phyloP scores from a whole-genome alignment of 2,113 vertebrate genomes.

The Arvicanthis niloticus region DNA sequence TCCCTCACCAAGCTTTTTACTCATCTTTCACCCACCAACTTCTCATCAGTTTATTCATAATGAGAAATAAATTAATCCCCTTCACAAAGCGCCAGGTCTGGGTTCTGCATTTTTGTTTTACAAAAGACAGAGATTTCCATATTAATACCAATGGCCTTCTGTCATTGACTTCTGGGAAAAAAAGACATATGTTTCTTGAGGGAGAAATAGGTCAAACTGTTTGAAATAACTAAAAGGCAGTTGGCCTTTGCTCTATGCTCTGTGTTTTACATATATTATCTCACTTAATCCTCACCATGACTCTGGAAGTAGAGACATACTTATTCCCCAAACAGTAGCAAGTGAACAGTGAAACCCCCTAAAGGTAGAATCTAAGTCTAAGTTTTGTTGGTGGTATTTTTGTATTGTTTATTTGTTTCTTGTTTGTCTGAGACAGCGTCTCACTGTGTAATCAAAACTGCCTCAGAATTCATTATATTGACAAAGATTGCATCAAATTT shows the following conservation, averaged over 20 bases:
- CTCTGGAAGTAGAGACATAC: background rate
- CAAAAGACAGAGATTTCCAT: slow-evolving; percentile 54
- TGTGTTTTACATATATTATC: slow-evolving; percentile 55
- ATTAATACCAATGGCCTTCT: slow-evolving; percentile 65
- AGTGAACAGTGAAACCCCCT: background rate
- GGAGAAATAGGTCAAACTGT: slow-evolving; percentile 57
- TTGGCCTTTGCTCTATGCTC: background rate
- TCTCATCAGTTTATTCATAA: slow-evolving; percentile 73
- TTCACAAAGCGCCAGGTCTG: slow-evolving; percentile 52
- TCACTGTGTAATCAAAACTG: background rate
- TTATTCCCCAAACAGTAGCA: background rate
- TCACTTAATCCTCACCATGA: slow-evolving; percentile 21
- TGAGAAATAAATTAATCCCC: slow-evolving; percentile 52
- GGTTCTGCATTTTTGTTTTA: slow-evolving; percentile 50
- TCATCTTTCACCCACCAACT: slow-evolving; percentile 63
- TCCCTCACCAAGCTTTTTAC: slow-evolving; percentile 40
- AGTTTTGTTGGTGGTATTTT: background rate
- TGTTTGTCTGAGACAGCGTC: background rate
- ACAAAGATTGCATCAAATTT: background rate
- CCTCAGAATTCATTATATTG: background rate
- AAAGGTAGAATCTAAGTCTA: background rate
- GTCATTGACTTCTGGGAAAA: background rate
- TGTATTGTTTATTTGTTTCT: background rate
- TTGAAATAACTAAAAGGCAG: slow-evolving; percentile 40
- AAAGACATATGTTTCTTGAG: slow-evolving; percentile 37